Percentiles rank a stretch among this genome's conserved stretches.
Conservation (phyloP, 2,797 vertebrate species). For the Rhincodon typus region DNA sequence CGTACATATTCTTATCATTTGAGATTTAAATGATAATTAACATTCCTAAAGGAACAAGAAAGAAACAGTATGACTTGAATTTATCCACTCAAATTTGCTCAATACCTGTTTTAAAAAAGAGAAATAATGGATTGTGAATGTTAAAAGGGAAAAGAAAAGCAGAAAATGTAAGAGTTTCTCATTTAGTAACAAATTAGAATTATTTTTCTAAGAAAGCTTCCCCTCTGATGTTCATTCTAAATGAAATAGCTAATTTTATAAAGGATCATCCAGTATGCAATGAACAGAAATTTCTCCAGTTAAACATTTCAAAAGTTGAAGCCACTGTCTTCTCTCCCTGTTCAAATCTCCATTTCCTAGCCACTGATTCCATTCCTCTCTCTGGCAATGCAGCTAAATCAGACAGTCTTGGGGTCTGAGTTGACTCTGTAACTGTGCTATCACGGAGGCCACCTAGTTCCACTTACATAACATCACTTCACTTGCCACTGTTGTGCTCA, state of each 20-base stretch:
- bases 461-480: too few relatives aligned
- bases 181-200: background rate
- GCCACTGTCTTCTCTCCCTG: too few relatives aligned
- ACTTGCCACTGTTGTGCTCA: background rate
- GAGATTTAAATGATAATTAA: background rate
- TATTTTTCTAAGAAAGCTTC: background rate
- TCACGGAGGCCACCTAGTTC: background rate
- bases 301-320: background rate
- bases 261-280: background rate
- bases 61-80: too few relatives aligned
- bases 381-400: background rate
- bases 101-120: background rate
- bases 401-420: background rate
- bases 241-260: background rate
- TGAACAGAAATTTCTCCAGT: background rate
- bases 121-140: background rate
- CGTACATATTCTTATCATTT: too few relatives aligned
- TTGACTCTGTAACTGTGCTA: background rate
- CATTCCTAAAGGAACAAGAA: background rate
- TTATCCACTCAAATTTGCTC: too few relatives aligned
- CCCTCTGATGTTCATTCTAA: background rate
- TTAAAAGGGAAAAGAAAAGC: too few relatives aligned
- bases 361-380: background rate
- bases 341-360: too few relatives aligned
- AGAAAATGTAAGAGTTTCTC: background rate